Conservation (phyloP, 2,113 vertebrate species). For the Dissostichus mawsoni region DNA sequence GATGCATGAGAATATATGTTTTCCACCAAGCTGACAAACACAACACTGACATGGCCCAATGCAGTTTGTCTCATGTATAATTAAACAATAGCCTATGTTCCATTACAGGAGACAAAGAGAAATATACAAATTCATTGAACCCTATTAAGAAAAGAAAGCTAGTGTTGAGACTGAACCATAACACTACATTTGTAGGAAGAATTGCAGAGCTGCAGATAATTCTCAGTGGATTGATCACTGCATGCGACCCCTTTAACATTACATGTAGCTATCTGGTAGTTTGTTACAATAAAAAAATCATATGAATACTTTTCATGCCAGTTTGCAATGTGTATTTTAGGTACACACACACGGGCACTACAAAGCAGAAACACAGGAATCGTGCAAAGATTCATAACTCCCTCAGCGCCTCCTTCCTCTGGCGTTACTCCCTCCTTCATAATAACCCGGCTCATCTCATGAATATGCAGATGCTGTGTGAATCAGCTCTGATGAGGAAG, state of each 20-base stretch:
- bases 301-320: neutral
- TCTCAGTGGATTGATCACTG: neutral
- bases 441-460: constrained; percentile 60
- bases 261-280: constrained; percentile 1
- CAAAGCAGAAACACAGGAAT: constrained; percentile 24
- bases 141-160: neutral
- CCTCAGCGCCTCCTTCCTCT: constrained; percentile 30
- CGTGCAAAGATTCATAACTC: constrained; percentile 50
- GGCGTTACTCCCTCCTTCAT: constrained; percentile 43
- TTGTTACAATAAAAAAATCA: neutral
- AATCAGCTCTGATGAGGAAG: constrained; percentile 54
- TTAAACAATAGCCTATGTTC: neutral
- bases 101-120: neutral
- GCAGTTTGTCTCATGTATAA: neutral
- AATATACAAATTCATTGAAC: neutral
- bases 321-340: neutral
- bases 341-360: neutral
- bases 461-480: constrained; percentile 64
- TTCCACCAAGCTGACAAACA: neutral
- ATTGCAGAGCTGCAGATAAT: neutral
- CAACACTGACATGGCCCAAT: neutral
- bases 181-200: neutral
- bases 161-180: neutral
- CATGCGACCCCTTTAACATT: neutral
- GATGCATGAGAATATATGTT: neutral